Percentiles rank a stretch among this genome's conserved stretches.
Conservation (phyloP, 2,888 invertebrate genomes). For the Sesamia inferens region DNA sequence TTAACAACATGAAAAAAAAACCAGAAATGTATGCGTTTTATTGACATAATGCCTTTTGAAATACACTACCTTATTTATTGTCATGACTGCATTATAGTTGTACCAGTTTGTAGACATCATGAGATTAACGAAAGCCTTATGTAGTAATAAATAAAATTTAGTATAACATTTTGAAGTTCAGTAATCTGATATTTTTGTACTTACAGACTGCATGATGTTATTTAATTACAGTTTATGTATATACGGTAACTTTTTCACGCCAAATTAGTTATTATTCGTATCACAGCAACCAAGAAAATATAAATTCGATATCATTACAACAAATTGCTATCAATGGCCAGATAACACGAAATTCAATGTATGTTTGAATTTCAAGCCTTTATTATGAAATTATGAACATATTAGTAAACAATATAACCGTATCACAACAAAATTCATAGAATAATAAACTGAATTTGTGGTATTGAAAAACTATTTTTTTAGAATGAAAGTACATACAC, state of each 20-base stretch:
- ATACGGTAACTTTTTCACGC: background rate
- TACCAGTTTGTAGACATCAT: background rate
- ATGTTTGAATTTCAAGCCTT: background rate
- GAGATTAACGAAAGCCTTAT: no score
- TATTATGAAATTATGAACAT: background rate
- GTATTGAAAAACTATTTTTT: constrained; percentile 11
- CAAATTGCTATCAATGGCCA: constrained; percentile 13
- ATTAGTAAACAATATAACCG: constrained; percentile 19
- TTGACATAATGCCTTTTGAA: no score
- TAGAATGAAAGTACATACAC: constrained; percentile 14
- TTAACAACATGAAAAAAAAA: no score
- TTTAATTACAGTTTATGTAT: background rate
- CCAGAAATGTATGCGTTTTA: no score
- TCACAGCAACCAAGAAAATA: constrained; percentile 47
- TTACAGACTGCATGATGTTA: constrained; percentile 14
- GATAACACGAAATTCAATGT: constrained; percentile 7
- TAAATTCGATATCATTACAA: constrained; percentile 22
- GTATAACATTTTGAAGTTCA: background rate
- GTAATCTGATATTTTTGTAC: background rate
- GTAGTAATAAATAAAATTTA: background rate
- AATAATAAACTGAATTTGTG: constrained; percentile 16
- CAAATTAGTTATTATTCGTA: constrained; percentile 13
- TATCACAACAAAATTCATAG: background rate
- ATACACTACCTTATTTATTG: background rate
- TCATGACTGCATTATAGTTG: background rate